These are phyloP conservation scores for Polydrusus cervinus DNA, from an alignment of 2,888 invertebrate species.

Conservation along the genomic window DNA sequence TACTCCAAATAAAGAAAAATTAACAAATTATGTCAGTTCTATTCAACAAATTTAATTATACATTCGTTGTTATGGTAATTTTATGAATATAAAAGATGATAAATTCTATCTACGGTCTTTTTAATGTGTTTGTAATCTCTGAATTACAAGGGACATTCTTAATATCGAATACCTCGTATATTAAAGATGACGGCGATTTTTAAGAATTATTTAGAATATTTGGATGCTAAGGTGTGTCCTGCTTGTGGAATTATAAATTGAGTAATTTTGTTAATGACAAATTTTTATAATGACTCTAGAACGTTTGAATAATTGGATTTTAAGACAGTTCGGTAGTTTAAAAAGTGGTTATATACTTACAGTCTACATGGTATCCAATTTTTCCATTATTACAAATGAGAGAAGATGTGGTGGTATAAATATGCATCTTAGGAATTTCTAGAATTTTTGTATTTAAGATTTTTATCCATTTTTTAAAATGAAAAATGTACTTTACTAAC, in stretches of 20 bases:
- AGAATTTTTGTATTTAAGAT: too few species aligned
- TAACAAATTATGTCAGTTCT: slow-evolving; percentile 24
- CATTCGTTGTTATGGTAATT: slow-evolving; percentile 58
- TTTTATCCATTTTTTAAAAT: too few species aligned
- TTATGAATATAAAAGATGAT: slow-evolving; percentile 43
- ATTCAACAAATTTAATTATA: slow-evolving; percentile 56
- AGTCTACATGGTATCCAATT: too few species aligned
- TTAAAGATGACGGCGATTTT: slow-evolving; percentile 33
- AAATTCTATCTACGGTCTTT: slow-evolving; percentile 39
- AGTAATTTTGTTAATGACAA: slow-evolving; percentile 41
- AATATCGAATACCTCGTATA: slow-evolving; percentile 44
- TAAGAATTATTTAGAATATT: slow-evolving; percentile 29
- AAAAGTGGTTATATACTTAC: too few species aligned
- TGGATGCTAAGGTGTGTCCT: slow-evolving; percentile 38
- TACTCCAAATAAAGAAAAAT: slow-evolving; percentile 27
- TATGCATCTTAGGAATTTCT: too few species aligned
- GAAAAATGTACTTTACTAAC: too few species aligned
- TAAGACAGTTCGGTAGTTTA: too few species aligned
- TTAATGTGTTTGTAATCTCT: slow-evolving; percentile 35
- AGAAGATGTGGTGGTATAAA: too few species aligned
- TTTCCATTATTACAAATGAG: too few species aligned
- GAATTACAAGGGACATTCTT: slow-evolving; percentile 40
- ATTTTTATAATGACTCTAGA: slow-evolving; percentile 27
- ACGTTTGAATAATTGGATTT: neutral
- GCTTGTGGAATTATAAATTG: slow-evolving; percentile 30